A percentile compares a stretch with the other conserved stretches of the same genome.
These are phyloP conservation scores for Phyllopteryx taeniolatus DNA, from an alignment of 2,113 vertebrate genomes.

Conservation along the genomic window DNA sequence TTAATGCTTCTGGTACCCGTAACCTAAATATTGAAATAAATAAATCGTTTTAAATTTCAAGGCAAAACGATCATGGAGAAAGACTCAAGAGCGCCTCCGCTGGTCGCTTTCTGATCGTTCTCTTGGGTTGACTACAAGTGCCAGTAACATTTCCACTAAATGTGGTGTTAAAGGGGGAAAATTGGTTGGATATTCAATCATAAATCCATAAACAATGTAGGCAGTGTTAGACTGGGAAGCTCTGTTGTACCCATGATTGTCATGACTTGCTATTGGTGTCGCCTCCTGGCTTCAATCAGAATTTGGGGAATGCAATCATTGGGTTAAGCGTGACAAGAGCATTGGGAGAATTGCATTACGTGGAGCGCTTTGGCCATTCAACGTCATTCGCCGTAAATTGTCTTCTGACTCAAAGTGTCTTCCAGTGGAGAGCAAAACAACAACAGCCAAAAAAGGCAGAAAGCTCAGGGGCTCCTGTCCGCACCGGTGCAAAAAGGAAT, in stretches of 20 bases:
- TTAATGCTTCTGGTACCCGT: too few species aligned
- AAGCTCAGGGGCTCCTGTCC: conserved; percentile 15
- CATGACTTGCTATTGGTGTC: conserved; percentile 21
- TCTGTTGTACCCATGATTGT: conserved; percentile 19
- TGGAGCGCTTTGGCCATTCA: conserved; percentile 12
- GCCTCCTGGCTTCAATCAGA: conserved; percentile 2
- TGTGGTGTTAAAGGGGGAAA: not conserved
- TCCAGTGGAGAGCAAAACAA: conserved; percentile 18
- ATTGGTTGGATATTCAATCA: not conserved
- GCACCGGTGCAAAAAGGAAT: not conserved
- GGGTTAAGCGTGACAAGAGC: not conserved
- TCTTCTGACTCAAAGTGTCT: conserved; percentile 21
- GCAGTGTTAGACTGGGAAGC: not conserved
- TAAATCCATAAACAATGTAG: not conserved
- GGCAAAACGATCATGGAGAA: not conserved
- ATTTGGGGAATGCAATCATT: conserved; percentile 10
- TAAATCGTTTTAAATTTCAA: too few species aligned
- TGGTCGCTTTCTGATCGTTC: too few species aligned
- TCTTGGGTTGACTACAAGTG: not conserved
- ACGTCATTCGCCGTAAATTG: conserved; percentile 26
- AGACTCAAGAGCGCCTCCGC: not conserved
- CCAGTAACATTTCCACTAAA: not conserved
- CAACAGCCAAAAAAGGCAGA: not conserved
- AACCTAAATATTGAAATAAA: too few species aligned
- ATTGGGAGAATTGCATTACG: conserved; percentile 9